phyloP scores from a whole-genome alignment of 2,113 vertebrate genomes.

The Scartelaos histophorus region DNA sequence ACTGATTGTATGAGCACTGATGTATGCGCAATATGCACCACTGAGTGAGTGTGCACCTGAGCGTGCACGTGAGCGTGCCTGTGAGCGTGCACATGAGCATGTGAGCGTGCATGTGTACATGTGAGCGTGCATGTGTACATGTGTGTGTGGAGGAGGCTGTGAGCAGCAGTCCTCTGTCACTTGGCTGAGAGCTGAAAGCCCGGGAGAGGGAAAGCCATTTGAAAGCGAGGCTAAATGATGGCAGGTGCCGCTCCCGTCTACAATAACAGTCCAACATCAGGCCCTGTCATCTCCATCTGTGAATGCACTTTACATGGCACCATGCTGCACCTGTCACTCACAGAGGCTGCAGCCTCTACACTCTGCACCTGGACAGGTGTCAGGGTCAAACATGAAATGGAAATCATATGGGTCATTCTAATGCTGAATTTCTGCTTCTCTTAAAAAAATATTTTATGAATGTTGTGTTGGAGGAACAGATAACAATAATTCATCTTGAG shows the following conservation, averaged over 20 bases:
- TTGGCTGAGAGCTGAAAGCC: conserved; percentile 68
- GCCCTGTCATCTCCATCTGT: conserved; percentile 63
- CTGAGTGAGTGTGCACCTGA: background rate
- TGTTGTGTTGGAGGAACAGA: background rate
- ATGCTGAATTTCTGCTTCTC: background rate
- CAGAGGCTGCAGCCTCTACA: conserved; percentile 11
- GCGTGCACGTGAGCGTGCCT: conserved; percentile 1
- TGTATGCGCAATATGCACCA: conserved; percentile 53
- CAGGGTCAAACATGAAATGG: background rate
- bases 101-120: background rate
- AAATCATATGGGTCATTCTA: background rate
- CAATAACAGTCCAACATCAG: conserved; percentile 59
- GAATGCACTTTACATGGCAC: conserved; percentile 53
- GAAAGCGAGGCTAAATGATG: conserved; percentile 60
- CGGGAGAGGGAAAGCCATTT: conserved; percentile 59
- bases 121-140: background rate
- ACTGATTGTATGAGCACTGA: conserved; percentile 37
- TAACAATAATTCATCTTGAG: background rate
- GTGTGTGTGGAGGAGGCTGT: conserved; percentile 25
- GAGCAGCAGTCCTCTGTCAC: conserved; percentile 65
- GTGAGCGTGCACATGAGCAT: conserved; percentile 18
- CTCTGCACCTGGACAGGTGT: background rate
- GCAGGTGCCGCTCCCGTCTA: conserved; percentile 63
- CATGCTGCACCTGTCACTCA: conserved; percentile 44
- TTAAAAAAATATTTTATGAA: background rate